A percentile compares a stretch with the other conserved stretches of the same genome.
These are phyloP conservation scores for Etia nguti DNA, from an alignment of 2,113 vertebrate species.

Conservation along the genomic window DNA sequence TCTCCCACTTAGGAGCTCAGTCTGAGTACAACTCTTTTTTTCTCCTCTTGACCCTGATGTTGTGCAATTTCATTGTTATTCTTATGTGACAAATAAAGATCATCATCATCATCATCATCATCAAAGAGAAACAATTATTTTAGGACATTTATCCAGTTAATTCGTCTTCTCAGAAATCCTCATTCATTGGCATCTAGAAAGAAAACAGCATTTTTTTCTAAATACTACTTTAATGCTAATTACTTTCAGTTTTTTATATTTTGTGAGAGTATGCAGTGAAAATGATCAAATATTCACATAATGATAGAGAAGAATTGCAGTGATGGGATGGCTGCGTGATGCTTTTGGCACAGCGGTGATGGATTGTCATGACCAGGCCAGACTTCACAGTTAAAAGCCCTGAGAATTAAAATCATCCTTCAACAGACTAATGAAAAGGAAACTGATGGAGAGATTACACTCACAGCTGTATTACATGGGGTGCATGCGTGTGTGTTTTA, in stretches of 20 bases:
- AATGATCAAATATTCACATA: neutral
- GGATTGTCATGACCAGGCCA: neutral
- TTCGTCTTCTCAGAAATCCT: neutral
- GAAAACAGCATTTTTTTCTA: neutral
- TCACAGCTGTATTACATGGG: neutral
- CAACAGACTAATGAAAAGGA: constrained; percentile 11
- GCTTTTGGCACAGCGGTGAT: neutral
- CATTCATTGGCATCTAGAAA: neutral
- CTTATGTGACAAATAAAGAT: too few relatives aligned
- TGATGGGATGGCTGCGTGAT: neutral
- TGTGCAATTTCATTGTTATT: too few relatives aligned
- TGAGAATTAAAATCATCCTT: neutral
- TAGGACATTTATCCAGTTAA: neutral
- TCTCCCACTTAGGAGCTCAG: too few relatives aligned
- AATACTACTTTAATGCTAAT: neutral
- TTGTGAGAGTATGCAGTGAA: accelerated
- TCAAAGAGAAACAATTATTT: neutral
- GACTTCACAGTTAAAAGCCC: neutral
- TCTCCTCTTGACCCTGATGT: too few relatives aligned
- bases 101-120: too few relatives aligned
- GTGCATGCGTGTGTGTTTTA: neutral
- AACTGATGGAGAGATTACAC: neutral
- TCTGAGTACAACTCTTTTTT: too few relatives aligned
- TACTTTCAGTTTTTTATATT: neutral
- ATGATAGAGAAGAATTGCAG: neutral